A percentile compares a stretch with the other conserved stretches of the same genome.
Conservation (phyloP, 2,888 invertebrate species). For the Agonopterix arenella region DNA sequence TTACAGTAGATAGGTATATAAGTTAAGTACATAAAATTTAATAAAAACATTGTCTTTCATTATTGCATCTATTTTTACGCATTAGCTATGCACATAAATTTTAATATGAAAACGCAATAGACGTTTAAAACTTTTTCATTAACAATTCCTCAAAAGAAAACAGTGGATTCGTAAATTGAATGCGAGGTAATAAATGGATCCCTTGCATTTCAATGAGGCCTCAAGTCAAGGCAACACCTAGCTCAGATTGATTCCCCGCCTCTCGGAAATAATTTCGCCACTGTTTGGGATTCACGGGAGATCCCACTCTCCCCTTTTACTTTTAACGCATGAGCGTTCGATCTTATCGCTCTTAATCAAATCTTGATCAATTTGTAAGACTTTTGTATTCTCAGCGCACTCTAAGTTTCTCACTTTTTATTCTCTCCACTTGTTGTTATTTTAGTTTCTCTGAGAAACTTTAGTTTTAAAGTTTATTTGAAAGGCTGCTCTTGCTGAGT, state of each 20-base stretch:
- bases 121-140: conserved; percentile 23
- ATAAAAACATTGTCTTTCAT: too few relatives aligned
- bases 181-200: conserved; percentile 59
- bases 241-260: conserved; percentile 58
- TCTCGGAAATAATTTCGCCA: conserved; percentile 49
- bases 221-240: conserved; percentile 39
- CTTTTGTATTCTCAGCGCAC: too few relatives aligned
- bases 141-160: conserved; percentile 32
- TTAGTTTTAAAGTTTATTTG: too few relatives aligned
- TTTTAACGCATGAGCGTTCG: conserved; percentile 38
- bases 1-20: too few relatives aligned
- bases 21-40: too few relatives aligned
- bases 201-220: conserved; percentile 63
- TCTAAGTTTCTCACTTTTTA: too few relatives aligned
- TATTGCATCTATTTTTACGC: neutral
- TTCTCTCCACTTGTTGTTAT: too few relatives aligned
- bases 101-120: neutral
- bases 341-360: conserved; percentile 42
- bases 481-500: too few relatives aligned
- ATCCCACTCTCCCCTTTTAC: conserved; percentile 38
- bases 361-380: conserved; percentile 20
- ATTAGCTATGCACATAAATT: conserved; percentile 6
- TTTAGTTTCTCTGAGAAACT: too few relatives aligned
- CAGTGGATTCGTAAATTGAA: conserved; percentile 48
- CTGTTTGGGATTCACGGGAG: conserved; percentile 50